Base-by-base conservation (phyloP, 2,797 vertebrate genomes). In the Erithacus rubecula region DNA sequence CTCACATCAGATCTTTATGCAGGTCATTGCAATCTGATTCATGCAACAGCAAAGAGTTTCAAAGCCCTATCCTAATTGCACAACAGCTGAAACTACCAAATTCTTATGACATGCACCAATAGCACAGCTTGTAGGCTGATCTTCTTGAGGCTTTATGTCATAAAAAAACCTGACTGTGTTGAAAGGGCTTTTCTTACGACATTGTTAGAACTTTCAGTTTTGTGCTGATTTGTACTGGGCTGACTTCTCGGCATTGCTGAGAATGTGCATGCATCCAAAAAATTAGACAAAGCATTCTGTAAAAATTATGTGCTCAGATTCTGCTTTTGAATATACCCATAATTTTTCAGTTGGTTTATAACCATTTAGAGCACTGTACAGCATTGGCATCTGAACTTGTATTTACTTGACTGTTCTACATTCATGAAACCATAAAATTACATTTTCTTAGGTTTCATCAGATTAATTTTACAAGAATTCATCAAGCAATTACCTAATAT, bases 121-220 rank as follows among this genome's bases (percentile, higher is more conserved):
- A 91, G 67, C 56, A 64, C 70, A 91, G 47, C 59, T 92, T 78
- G 43, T 59, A 76, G 70, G 70, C 58, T 81, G 85, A 52, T 78
- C 71, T 83, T 74, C 34, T 12, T 64, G 15, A 74, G 47, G 39
- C 36, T 72, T 55, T 23, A 24, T 69, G 68, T 36, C 36, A 83
- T 20, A 32, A 70, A 87, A 83, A 34, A 39, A 15, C 23, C 9
- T 29, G 59, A 26, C 37, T 62, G 1, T 41, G 9, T 32, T 60
- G 49, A 59, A 87, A 81, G 46, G 69, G 58, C n/a, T 6, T n/a
- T 94, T 93, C 76, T 74, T 44, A 46, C 53, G n/a, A 81, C 39
- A 24, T 26, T 60, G 41, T 63, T 12, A 83, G 41, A 20, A 68
- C 70, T 92, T 96, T 75, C 86, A 95, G 62, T 96, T 96, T 93